phyloP scores from a whole-genome alignment of 2,797 vertebrate genomes.

The Miichthys miiuy region DNA sequence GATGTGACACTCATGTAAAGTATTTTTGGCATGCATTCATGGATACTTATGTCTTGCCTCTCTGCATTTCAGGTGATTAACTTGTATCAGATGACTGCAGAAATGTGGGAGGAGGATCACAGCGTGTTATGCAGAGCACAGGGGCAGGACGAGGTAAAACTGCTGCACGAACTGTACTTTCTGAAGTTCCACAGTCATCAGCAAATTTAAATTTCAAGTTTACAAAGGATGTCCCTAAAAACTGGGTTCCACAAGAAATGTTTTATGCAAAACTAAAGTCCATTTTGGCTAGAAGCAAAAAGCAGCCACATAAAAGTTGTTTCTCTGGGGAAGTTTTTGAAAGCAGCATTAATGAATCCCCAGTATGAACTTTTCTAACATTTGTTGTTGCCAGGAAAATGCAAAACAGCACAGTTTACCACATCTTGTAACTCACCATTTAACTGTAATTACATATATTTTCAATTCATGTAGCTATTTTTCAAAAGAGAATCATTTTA shows the following conservation, averaged over 20 bases:
- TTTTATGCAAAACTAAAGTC: constrained; percentile 29
- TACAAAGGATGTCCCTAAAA: neutral
- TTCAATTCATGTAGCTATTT: neutral
- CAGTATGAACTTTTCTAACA: neutral
- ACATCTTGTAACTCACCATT: neutral
- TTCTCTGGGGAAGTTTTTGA: neutral
- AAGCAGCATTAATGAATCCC: neutral
- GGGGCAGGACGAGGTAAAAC: constrained; percentile 92
- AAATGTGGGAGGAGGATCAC: constrained; percentile 99
- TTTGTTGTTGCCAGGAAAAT: neutral
- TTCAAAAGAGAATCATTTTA: neutral
- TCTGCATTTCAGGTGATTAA: constrained; percentile 90
- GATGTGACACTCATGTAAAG: neutral
- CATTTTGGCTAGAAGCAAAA: constrained; percentile 13
- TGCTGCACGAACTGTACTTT: constrained; percentile 24
- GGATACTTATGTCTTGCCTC: constrained; percentile 35
- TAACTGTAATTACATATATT: neutral
- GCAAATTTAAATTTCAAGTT: constrained; percentile 39
- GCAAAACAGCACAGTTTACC: neutral
- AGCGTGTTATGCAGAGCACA: constrained; percentile 95
- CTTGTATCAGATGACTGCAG: constrained; percentile 98
- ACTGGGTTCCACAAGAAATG: constrained; percentile 15
- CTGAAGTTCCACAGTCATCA: constrained; percentile 35
- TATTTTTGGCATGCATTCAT: no score
- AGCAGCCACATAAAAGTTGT: neutral